These are phyloP conservation scores for Clanis bilineata DNA, from an alignment of 2,888 invertebrate species.

Conservation along the genomic window DNA sequence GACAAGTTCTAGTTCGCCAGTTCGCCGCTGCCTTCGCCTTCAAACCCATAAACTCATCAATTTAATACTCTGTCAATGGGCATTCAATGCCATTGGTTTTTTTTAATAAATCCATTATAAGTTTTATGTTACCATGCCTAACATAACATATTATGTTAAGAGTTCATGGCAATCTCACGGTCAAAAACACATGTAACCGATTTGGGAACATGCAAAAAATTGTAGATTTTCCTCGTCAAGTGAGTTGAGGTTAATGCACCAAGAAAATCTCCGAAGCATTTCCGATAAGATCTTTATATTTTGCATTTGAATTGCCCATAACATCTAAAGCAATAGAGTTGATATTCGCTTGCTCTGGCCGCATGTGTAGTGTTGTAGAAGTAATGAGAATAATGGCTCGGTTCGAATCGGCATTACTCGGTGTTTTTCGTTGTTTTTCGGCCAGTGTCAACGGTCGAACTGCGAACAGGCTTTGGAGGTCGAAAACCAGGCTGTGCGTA, in stretches of 20 bases:
- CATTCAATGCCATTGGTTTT: no score
- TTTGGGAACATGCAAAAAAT: constrained; percentile 6
- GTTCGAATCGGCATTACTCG: constrained; percentile 14
- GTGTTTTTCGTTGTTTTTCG: constrained; percentile 29
- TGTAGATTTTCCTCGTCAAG: constrained; percentile 18
- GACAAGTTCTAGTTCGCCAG: no score
- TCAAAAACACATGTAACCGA: neutral
- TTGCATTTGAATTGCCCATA: neutral
- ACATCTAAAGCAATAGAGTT: constrained; percentile 3
- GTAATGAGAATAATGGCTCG: constrained; percentile 16
- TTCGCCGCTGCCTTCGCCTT: no score
- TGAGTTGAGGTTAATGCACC: constrained; percentile 39
- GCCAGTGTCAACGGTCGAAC: constrained; percentile 48
- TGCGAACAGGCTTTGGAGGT: constrained; percentile 37
- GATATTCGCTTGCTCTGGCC: neutral
- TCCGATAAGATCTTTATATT: constrained; percentile 28
- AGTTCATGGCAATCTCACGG: constrained; percentile 1
- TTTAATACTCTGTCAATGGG: no score
- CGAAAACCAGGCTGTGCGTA: constrained; percentile 24
- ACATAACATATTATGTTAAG: neutral
- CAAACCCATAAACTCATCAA: no score
- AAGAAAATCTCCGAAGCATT: constrained; percentile 44
- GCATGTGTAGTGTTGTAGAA: neutral
- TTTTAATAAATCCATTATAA: no score
- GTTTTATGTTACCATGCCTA: neutral